phyloP scores from a whole-genome alignment of 2,113 vertebrate genomes.

The Scomber colias region DNA sequence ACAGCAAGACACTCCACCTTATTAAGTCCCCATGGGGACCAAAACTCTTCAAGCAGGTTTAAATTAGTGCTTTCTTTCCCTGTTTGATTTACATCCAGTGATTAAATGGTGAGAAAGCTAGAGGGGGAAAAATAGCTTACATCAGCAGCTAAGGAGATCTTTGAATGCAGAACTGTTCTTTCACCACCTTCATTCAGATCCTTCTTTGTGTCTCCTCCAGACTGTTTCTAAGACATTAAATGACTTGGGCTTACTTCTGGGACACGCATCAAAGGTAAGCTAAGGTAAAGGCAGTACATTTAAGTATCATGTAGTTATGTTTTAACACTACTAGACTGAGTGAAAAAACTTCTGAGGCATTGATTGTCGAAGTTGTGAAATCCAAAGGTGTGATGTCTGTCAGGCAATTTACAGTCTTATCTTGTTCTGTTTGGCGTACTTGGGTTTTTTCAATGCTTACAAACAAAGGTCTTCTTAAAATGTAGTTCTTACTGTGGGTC shows the following conservation, averaged over 20 bases:
- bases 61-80: slow-evolving; percentile 75
- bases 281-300: neutral
- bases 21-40: slow-evolving; percentile 73
- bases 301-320: neutral
- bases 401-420: neutral
- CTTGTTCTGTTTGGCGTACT: neutral
- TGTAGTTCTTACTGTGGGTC: neutral
- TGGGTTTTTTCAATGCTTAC: too few species aligned
- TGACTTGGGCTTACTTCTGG: slow-evolving; percentile 24
- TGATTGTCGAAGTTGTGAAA: neutral
- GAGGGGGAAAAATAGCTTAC: slow-evolving; percentile 56
- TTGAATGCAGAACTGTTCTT: slow-evolving; percentile 63
- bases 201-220: slow-evolving; percentile 36
- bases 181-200: slow-evolving; percentile 51
- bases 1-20: slow-evolving; percentile 68
- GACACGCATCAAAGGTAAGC: slow-evolving; percentile 9
- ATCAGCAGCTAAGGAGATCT: slow-evolving; percentile 64
- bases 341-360: slow-evolving; percentile 5
- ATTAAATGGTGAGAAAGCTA: slow-evolving; percentile 51
- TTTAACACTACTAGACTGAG: neutral
- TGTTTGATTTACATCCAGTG: slow-evolving; percentile 74
- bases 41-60: slow-evolving; percentile 74
- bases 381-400: neutral
- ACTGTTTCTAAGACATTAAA: slow-evolving; percentile 40
- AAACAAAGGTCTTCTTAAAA: neutral